Percentiles rank a stretch among this genome's conserved stretches.
phyloP scores from a whole-genome alignment of 2,113 vertebrate genomes.

The Ammodytes dubius region DNA sequence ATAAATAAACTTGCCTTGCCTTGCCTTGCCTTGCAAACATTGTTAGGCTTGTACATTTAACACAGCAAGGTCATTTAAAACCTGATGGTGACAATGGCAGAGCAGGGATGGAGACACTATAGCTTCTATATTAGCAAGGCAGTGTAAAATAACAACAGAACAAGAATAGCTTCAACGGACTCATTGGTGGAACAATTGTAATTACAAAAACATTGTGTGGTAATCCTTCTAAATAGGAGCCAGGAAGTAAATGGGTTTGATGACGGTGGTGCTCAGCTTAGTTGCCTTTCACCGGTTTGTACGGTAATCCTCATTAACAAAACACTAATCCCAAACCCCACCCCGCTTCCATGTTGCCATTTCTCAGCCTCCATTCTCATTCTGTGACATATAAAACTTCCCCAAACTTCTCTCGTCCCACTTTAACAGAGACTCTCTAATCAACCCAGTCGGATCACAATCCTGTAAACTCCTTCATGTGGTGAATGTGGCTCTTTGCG shows the following conservation, averaged over 20 bases:
- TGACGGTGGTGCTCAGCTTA: conserved; percentile 67
- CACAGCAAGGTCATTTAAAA: background rate
- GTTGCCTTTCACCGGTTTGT: conserved; percentile 71
- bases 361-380: background rate
- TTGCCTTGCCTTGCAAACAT: background rate
- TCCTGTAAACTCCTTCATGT: background rate
- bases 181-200: conserved; percentile 78
- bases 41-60: background rate
- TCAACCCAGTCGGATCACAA: conserved; percentile 8
- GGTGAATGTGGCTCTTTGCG: background rate
- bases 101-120: conserved; percentile 7
- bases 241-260: conserved; percentile 76
- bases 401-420: conserved; percentile 59
- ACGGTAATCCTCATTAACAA: conserved; percentile 77
- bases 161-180: conserved; percentile 58
- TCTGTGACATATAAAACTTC: conserved; percentile 49
- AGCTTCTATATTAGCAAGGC: conserved; percentile 14
- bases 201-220: conserved; percentile 80
- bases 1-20: too few relatives aligned
- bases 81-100: background rate
- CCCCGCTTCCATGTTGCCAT: conserved; percentile 31
- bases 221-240: conserved; percentile 81
- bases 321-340: conserved; percentile 68
- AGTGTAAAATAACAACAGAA: conserved; percentile 48
- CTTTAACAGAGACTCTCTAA: conserved; percentile 27